These are phyloP conservation scores for Sweltsa coloradensis DNA, from an alignment of 1,140 invertebrate genomes.

Conservation along the genomic window DNA sequence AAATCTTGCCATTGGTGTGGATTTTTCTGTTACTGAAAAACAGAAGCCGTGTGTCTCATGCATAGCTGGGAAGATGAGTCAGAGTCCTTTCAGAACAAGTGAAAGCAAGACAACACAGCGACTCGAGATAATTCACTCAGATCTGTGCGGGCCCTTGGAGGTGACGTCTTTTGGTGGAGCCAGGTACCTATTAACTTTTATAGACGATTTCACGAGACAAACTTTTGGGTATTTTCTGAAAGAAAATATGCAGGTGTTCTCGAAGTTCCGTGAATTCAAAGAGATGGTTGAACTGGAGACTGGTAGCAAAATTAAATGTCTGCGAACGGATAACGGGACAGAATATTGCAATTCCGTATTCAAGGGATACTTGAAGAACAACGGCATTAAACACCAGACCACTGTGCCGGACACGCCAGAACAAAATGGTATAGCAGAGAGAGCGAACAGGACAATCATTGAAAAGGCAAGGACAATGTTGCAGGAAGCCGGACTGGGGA, in stretches of 20 bases:
- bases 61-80: constrained; percentile 21
- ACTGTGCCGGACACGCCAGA: constrained; percentile 25
- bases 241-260: constrained; percentile 23
- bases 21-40: background rate
- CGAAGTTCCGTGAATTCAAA: constrained; percentile 23
- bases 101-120: background rate
- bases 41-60: constrained; percentile 19
- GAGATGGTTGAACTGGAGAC: constrained; percentile 24
- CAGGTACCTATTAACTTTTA: constrained; percentile 23
- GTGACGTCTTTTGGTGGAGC: constrained; percentile 15
- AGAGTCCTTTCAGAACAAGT: constrained; percentile 5
- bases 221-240: constrained; percentile 26
- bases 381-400: constrained; percentile 21
- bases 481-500: constrained; percentile 22
- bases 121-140: constrained; percentile 20
- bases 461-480: constrained; percentile 27
- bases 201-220: constrained; percentile 25
- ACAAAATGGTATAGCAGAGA: constrained; percentile 32
- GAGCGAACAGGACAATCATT: constrained; percentile 28
- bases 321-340: constrained; percentile 26
- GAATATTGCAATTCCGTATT: constrained; percentile 20
- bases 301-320: constrained; percentile 20
- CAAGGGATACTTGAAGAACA: constrained; percentile 6
- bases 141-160: constrained; percentile 26
- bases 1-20: constrained; percentile 10